Conservation (phyloP, 2,113 vertebrate genomes). For the Myiozetetes cayanensis region DNA sequence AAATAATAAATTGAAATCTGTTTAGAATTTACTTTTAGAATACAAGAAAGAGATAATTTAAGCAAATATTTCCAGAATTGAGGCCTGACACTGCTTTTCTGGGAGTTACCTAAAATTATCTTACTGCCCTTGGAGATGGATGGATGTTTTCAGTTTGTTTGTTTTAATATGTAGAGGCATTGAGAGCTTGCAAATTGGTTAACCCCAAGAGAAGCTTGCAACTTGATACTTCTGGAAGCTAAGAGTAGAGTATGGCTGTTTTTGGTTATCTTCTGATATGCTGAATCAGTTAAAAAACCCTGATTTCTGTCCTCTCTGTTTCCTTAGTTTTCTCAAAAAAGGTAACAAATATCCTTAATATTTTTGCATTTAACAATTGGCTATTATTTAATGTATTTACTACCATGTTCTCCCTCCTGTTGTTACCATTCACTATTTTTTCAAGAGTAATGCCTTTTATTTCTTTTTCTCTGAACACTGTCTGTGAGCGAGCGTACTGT, state of each 20-base stretch:
- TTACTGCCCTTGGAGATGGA: neutral
- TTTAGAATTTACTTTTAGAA: neutral
- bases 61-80: neutral
- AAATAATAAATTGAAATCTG: neutral
- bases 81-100: neutral
- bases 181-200: neutral
- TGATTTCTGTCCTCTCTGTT: neutral
- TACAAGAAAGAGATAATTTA: neutral
- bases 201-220: neutral
- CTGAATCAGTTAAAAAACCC: neutral
- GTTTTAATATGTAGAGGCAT: neutral
- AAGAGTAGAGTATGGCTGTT: neutral
- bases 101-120: neutral
- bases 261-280: neutral
- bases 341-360: neutral
- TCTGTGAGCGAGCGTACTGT: neutral
- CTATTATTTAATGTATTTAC: neutral
- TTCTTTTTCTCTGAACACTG: neutral
- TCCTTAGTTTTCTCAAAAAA: neutral
- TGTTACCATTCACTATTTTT: neutral
- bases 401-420: neutral
- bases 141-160: rapidly evolving
- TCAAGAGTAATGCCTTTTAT: neutral
- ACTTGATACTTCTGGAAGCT: neutral
- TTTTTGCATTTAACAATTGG: neutral